phyloP scores from a whole-genome alignment of 2,113 vertebrate species.

The Psettodes erumei region DNA sequence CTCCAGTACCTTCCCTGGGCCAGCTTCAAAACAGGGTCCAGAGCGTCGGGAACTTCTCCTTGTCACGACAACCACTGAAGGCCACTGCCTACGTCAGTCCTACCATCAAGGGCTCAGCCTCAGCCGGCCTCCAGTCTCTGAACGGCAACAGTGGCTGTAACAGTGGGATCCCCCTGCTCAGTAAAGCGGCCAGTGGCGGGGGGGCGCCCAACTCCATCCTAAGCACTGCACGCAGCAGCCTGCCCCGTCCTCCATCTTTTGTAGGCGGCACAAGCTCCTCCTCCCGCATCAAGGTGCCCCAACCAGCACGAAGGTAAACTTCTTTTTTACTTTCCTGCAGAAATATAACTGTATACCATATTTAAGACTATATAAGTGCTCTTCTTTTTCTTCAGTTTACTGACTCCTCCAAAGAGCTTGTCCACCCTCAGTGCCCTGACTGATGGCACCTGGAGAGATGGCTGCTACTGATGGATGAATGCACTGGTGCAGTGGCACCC shows the following conservation, averaged over 20 bases:
- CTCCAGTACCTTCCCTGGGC: conserved; percentile 87
- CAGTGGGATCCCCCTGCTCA: conserved; percentile 88
- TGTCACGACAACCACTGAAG: conserved; percentile 87
- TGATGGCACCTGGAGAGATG: conserved; percentile 91
- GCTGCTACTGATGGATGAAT: conserved; percentile 86
- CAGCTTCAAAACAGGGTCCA: conserved; percentile 91
- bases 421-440: conserved; percentile 89
- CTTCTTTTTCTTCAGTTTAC: conserved; percentile 82
- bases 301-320: conserved; percentile 89
- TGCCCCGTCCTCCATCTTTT: conserved; percentile 85
- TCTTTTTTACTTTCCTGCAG: neutral
- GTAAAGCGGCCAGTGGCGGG: conserved; percentile 81
- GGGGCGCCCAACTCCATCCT: conserved; percentile 78
- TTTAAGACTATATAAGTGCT: neutral
- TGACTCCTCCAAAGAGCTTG: conserved; percentile 93
- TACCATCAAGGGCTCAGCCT: conserved; percentile 86
- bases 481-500: conserved; percentile 72
- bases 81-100: conserved; percentile 95
- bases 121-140: conserved; percentile 80
- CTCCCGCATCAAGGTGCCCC: conserved; percentile 86
- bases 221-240: conserved; percentile 82
- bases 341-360: neutral
- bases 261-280: conserved; percentile 56
- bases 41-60: conserved; percentile 89
- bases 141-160: conserved; percentile 68